Evolutionary conservation across 92 coral and sea anemone species (phyloP).

Genomic region (Heteractis magnifica): DNA sequence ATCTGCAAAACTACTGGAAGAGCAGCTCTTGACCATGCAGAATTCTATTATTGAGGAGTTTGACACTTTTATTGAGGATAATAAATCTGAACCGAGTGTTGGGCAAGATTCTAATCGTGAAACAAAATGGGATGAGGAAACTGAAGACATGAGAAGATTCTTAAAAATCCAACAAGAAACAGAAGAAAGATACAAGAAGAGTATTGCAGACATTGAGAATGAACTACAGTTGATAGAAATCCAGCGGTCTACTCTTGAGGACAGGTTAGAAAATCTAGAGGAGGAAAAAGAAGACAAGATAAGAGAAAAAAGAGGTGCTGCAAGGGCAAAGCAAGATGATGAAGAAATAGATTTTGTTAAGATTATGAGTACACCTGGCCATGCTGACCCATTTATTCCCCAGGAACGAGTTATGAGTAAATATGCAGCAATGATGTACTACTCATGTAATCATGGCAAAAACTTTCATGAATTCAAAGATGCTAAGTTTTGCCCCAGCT

Average conservation of each 20-base stretch:
- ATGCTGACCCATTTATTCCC: conserved; percentile 84
- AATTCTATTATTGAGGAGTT: conserved; percentile 88
- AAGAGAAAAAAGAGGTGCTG: conserved; percentile 22
- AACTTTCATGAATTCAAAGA: conserved; percentile 92
- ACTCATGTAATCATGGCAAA: conserved; percentile 97
- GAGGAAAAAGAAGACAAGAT: conserved; percentile 54
- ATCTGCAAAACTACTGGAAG: conserved; percentile 79
- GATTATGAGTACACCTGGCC: conserved; percentile 80
- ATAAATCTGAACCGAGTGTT: conserved; percentile 43
- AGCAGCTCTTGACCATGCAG: conserved; percentile 78
- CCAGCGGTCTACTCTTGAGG: conserved; percentile 80
- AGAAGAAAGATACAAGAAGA: conserved; percentile 67
- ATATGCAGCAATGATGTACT: conserved; percentile 87
- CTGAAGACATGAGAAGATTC: conserved; percentile 49
- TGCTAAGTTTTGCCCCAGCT: conserved; percentile 89
- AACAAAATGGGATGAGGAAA: conserved; percentile 67
- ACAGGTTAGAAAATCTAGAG: conserved; percentile 57
- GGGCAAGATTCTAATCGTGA: conserved; percentile 38
- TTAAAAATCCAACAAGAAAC: conserved; percentile 52
- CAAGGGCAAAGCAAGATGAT: conserved; percentile 39
- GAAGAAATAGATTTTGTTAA: conserved; percentile 91
- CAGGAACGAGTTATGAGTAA: conserved; percentile 91
- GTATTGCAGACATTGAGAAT: conserved; percentile 80
- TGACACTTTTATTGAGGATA: conserved; percentile 69
- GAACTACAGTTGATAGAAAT: conserved; percentile 81